These are phyloP conservation scores for Psittacara wagleri DNA, from an alignment of 2,113 vertebrate genomes.

Conservation along the genomic window DNA sequence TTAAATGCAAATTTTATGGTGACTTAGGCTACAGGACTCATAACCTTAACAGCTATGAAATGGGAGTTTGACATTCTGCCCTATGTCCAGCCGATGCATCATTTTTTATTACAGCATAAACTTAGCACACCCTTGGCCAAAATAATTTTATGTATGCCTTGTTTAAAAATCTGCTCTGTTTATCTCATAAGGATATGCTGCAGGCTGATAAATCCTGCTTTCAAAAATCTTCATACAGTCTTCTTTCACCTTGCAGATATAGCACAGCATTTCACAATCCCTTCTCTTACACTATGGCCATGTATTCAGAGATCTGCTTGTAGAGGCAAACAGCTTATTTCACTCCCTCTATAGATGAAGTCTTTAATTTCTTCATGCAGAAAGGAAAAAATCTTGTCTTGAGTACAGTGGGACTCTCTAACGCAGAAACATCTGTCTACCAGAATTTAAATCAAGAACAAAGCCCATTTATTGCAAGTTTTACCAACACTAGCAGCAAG, in stretches of 20 bases:
- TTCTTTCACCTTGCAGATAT: background rate
- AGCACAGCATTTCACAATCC: background rate
- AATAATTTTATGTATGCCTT: background rate
- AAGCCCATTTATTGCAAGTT: constrained; percentile 1
- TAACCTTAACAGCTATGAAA: background rate
- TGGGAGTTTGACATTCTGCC: background rate
- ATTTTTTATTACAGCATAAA: background rate
- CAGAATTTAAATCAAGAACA: constrained; percentile 38
- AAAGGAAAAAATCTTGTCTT: background rate
- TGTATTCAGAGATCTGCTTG: background rate
- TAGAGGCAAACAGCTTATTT: background rate
- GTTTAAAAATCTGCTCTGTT: background rate
- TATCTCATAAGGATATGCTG: background rate
- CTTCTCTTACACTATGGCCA: background rate
- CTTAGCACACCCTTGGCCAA: background rate
- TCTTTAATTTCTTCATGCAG: background rate
- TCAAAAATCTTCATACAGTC: background rate
- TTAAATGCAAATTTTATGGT: background rate
- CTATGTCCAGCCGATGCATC: background rate
- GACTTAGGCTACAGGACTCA: background rate
- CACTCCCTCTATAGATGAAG: background rate
- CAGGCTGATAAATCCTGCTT: background rate
- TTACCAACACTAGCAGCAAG: constrained; percentile 17
- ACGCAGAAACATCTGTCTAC: constrained; percentile 16
- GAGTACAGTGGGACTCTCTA: background rate